phyloP scores from a whole-genome alignment of 1,140 invertebrate species.

The Bacillus rossius region DNA sequence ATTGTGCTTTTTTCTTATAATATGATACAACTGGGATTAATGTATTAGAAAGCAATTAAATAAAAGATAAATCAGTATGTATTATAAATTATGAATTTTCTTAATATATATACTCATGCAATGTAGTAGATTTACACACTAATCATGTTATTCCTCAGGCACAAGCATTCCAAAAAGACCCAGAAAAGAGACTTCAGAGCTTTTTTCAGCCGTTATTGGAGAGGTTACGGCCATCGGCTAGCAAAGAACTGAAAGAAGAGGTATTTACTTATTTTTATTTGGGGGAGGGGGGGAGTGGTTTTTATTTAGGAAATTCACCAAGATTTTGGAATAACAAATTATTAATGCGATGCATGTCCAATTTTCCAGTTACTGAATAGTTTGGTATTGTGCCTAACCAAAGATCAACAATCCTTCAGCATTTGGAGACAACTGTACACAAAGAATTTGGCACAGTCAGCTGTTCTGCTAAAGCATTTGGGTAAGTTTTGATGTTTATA shows the following conservation, averaged over 20 bases:
- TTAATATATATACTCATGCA: too few relatives aligned
- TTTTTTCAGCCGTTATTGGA: slow-evolving; percentile 44
- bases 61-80: too few relatives aligned
- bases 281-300: background rate
- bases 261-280: slow-evolving; percentile 6
- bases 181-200: slow-evolving; percentile 18
- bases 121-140: too few relatives aligned
- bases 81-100: too few relatives aligned
- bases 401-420: slow-evolving; percentile 45
- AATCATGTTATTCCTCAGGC: too few relatives aligned
- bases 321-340: background rate
- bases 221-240: slow-evolving; percentile 39
- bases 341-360: too few relatives aligned
- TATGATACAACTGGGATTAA: too few relatives aligned
- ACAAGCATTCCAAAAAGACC: background rate
- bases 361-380: slow-evolving; percentile 34
- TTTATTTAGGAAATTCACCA: too few relatives aligned
- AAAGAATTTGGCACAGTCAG: slow-evolving; percentile 46
- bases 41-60: too few relatives aligned
- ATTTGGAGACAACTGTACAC: slow-evolving; percentile 49
- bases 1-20: too few relatives aligned
- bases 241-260: slow-evolving; percentile 39
- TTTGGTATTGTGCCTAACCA: slow-evolving; percentile 43
- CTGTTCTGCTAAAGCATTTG: slow-evolving; percentile 43
- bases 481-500: slow-evolving; percentile 38